phyloP scores from a whole-genome alignment of 2,797 vertebrate genomes.

The Ficedula albicollis region DNA sequence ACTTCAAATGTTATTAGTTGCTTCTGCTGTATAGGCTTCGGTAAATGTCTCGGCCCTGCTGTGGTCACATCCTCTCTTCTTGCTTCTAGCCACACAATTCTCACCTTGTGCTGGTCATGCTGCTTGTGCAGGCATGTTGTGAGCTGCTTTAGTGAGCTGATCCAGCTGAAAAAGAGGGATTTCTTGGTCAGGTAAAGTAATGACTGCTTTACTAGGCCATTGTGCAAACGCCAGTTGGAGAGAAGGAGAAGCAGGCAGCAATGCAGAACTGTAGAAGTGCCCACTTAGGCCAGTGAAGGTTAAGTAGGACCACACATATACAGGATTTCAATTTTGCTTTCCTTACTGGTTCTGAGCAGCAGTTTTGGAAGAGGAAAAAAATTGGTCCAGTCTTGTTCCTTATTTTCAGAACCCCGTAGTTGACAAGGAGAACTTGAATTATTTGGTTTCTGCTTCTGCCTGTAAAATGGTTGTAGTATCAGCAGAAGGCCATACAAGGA shows the following conservation, averaged over 20 bases:
- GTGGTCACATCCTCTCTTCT: background rate
- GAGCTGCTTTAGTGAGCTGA: background rate
- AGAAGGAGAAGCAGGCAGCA: background rate
- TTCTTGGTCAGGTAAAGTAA: background rate
- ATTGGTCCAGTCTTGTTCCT: background rate
- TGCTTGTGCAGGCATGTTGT: background rate
- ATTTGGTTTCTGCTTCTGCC: background rate
- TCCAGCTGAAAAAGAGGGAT: background rate
- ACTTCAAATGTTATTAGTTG: background rate
- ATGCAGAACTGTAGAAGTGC: background rate
- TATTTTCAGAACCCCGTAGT: background rate
- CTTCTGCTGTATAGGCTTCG: background rate
- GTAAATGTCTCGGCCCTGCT: background rate
- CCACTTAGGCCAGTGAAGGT: background rate
- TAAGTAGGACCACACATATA: background rate
- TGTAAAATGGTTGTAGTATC: background rate
- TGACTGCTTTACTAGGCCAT: background rate
- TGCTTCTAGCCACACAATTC: background rate
- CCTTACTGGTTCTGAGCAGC: background rate
- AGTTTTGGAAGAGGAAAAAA: background rate
- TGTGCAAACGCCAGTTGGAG: background rate
- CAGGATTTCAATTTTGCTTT: background rate
- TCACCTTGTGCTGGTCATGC: background rate
- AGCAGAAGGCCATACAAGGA: background rate
- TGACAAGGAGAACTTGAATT: background rate